Percentiles rank a stretch among this genome's conserved stretches.
Evolutionary conservation across 2,113 vertebrate species (phyloP).

Genomic region (Sorex araneus): DNA sequence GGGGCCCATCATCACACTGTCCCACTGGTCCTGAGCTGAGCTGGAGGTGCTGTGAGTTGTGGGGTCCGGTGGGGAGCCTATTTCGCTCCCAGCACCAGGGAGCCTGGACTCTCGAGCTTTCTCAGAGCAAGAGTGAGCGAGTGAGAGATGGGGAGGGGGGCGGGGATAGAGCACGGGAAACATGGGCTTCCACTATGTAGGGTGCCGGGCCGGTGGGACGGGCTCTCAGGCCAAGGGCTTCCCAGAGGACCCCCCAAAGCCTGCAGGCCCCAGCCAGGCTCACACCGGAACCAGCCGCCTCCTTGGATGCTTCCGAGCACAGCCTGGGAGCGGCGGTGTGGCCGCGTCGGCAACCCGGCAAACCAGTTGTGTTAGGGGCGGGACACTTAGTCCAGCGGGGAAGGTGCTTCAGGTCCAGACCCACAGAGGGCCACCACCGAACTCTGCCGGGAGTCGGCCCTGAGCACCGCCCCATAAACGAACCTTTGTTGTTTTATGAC

Average conservation of each 20-base stretch:
- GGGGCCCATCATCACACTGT: not conserved
- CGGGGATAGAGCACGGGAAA: too few relatives aligned
- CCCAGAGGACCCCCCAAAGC: not conserved
- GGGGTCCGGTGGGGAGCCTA: not conserved
- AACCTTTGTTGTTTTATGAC: too few relatives aligned
- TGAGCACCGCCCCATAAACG: too few relatives aligned
- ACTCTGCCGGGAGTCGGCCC: too few relatives aligned
- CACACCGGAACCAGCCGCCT: too few relatives aligned
- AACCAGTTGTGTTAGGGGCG: too few relatives aligned
- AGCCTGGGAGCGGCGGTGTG: not conserved
- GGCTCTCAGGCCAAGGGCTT: not conserved
- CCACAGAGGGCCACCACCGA: too few relatives aligned
- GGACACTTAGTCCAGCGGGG: too few relatives aligned
- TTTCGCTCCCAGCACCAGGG: not conserved
- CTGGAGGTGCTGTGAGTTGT: not conserved
- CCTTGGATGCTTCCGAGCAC: not conserved
- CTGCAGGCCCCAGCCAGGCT: not conserved
- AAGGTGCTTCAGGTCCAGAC: too few relatives aligned
- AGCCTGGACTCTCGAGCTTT: not conserved
- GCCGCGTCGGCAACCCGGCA: not conserved
- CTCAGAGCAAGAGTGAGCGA: not conserved
- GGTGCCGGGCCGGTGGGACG: too few relatives aligned
- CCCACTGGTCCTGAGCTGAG: not conserved
- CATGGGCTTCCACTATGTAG: not conserved
- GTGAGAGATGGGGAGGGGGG: not conserved